Evolutionary conservation across 2,888 invertebrate species (phyloP).

Genomic region (Trimorus sp.): DNA sequence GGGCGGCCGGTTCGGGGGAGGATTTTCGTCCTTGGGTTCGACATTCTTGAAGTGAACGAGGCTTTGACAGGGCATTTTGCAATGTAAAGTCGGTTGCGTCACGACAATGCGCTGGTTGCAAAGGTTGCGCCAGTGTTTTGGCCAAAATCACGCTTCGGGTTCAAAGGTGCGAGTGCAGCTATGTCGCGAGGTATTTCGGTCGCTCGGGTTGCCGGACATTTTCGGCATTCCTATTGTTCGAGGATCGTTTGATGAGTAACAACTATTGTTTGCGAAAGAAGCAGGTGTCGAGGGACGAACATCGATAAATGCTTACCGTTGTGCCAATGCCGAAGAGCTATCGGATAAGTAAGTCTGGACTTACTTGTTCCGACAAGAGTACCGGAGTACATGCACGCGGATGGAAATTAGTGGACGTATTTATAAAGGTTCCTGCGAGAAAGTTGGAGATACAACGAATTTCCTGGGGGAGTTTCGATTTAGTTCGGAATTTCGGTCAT

Average conservation of each 20-base stretch:
- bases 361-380: constrained; percentile 14
- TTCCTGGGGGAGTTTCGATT: not conserved
- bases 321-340: constrained; percentile 1
- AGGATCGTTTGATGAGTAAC: not conserved
- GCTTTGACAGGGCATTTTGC: constrained; percentile 40
- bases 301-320: not conserved
- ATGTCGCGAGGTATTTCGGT: not conserved
- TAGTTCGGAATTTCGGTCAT: too few relatives aligned
- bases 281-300: constrained; percentile 2
- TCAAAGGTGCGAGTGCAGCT: constrained; percentile 9
- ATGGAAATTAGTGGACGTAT: not conserved
- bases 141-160: constrained; percentile 21
- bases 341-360: constrained; percentile 23
- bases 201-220: not conserved
- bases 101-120: constrained; percentile 29
- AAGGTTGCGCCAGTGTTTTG: constrained; percentile 28
- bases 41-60: constrained; percentile 45
- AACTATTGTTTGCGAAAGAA: not conserved
- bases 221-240: not conserved
- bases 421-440: not conserved
- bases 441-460: not conserved
- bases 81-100: constrained; percentile 35
- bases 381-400: not conserved
- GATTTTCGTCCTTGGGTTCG: constrained; percentile 14
- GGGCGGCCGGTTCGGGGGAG: too few relatives aligned